A percentile compares a stretch with the other conserved stretches of the same genome.
phyloP scores from a whole-genome alignment of 2,113 vertebrate genomes.

The Panthera leo region DNA sequence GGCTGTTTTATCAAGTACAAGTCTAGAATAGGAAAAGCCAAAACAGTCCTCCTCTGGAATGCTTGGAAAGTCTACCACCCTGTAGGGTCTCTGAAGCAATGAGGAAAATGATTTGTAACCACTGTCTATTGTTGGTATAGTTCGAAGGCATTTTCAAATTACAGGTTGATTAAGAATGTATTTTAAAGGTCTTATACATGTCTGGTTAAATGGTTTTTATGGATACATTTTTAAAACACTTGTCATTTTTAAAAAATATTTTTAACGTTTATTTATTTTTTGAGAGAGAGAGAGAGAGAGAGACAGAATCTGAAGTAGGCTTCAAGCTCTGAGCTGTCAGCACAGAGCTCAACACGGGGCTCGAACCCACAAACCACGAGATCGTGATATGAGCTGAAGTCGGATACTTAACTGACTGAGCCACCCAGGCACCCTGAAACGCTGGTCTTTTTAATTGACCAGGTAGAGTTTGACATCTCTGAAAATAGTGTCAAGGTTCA shows the following conservation, averaged over 20 bases:
- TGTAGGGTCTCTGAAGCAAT: background rate
- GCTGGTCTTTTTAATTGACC: constrained; percentile 14
- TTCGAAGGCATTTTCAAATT: constrained; percentile 46
- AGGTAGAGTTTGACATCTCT: constrained; percentile 35
- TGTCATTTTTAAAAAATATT: background rate
- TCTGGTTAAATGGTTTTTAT: background rate
- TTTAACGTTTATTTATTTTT: too few relatives aligned
- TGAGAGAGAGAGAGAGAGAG: too few relatives aligned
- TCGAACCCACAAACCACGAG: too few relatives aligned
- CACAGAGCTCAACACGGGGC: too few relatives aligned
- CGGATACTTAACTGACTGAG: too few relatives aligned
- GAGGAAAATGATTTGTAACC: background rate
- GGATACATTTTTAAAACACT: background rate
- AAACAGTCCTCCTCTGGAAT: background rate
- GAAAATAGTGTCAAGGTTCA: constrained; percentile 11
- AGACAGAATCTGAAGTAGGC: too few relatives aligned
- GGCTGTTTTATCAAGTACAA: background rate
- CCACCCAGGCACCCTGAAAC: background rate
- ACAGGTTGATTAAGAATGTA: background rate
- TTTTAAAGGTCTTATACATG: background rate
- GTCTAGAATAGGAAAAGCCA: background rate
- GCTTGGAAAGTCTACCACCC: background rate
- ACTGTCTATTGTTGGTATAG: background rate
- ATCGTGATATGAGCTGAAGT: too few relatives aligned
- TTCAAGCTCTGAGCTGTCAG: too few relatives aligned